phyloP scores from a whole-genome alignment of 1,140 invertebrate genomes.

The Heliconius hermathena region DNA sequence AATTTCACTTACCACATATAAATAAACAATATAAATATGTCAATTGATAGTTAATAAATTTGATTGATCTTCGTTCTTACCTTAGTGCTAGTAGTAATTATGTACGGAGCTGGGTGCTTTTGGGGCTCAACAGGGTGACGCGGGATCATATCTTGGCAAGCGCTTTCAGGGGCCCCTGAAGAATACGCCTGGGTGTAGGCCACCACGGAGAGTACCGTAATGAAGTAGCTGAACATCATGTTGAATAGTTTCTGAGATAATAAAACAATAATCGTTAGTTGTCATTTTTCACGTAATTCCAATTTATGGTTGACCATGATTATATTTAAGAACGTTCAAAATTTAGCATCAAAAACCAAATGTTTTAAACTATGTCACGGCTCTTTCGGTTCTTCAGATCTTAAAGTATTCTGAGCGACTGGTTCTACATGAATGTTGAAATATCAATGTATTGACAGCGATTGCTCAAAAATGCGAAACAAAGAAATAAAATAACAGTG shows the following conservation, averaged over 20 bases:
- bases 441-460: slow-evolving; percentile 46
- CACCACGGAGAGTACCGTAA: slow-evolving; percentile 50
- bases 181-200: slow-evolving; percentile 64
- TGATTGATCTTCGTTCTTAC: slow-evolving; percentile 36
- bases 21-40: no score
- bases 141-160: slow-evolving; percentile 81
- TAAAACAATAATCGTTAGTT: not conserved
- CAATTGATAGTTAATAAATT: not conserved
- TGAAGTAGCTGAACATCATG: slow-evolving; percentile 54
- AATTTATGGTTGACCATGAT: slow-evolving; percentile 2
- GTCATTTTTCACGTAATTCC: not conserved
- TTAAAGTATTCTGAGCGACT: slow-evolving; percentile 56
- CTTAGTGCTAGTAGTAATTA: slow-evolving; percentile 72
- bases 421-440: slow-evolving; percentile 57
- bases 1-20: not conserved
- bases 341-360: slow-evolving; percentile 25
- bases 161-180: slow-evolving; percentile 75
- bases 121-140: slow-evolving; percentile 76
- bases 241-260: slow-evolving; percentile 45
- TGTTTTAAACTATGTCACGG: slow-evolving; percentile 66
- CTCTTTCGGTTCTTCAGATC: slow-evolving; percentile 59
- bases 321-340: slow-evolving; percentile 30
- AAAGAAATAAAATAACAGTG: slow-evolving; percentile 47
- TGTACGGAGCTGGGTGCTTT: slow-evolving; percentile 72
- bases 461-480: slow-evolving; percentile 58